Conservation (phyloP, 2,888 invertebrate genomes). For the Dolichomitus sp. region DNA sequence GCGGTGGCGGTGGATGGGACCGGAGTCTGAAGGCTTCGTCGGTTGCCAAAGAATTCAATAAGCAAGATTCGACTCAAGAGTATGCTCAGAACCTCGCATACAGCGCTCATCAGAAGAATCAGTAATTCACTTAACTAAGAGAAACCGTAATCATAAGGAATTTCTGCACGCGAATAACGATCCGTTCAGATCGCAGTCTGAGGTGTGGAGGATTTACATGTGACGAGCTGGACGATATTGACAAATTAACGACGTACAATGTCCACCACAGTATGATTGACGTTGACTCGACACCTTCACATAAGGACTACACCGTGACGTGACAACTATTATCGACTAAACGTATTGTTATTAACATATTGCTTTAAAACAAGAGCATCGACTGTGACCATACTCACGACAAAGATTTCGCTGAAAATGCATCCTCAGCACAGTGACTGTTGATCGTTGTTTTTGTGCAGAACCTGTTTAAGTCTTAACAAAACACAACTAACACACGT, state of each 20-base stretch:
- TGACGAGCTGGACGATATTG: constrained; percentile 16
- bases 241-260: constrained; percentile 17
- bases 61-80: constrained; percentile 71
- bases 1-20: constrained; percentile 90
- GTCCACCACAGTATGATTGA: constrained; percentile 9
- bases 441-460: constrained; percentile 28
- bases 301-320: constrained; percentile 22
- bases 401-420: constrained; percentile 15
- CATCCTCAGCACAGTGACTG: constrained; percentile 33
- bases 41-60: constrained; percentile 76
- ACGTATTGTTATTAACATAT: constrained; percentile 11
- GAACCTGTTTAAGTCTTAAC: constrained; percentile 29
- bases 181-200: constrained; percentile 3
- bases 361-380: neutral
- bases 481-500: constrained; percentile 11
- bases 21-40: constrained; percentile 86
- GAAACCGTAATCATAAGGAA: constrained; percentile 49
- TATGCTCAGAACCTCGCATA: constrained; percentile 91
- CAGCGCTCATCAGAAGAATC: constrained; percentile 85
- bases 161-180: constrained; percentile 15
- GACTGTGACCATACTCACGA: constrained; percentile 18
- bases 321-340: constrained; percentile 23
- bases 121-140: constrained; percentile 83
- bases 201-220: constrained; percentile 4
- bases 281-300: constrained; percentile 3